Conservation (phyloP, 2,888 invertebrate species). For the Ganaspis brasiliensis region DNA sequence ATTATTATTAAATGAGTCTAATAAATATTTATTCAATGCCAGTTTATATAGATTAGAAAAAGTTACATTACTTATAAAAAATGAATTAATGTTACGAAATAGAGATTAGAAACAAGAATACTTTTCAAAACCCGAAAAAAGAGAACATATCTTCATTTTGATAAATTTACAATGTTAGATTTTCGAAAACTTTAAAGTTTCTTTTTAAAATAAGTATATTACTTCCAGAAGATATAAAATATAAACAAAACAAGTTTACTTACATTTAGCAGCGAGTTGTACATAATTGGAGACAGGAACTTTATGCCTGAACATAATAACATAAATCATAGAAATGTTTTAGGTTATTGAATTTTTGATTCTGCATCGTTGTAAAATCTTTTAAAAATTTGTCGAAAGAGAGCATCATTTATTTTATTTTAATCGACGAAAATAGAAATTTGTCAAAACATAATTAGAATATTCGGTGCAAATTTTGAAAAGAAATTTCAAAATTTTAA, state of each 20-base stretch:
- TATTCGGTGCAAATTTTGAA: too few relatives aligned
- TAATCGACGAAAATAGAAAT: too few relatives aligned
- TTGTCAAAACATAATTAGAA: too few relatives aligned
- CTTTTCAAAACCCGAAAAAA: slow-evolving; percentile 4
- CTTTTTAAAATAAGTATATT: not conserved
- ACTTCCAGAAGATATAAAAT: not conserved
- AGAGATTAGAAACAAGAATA: slow-evolving; percentile 1
- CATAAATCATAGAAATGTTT: too few relatives aligned
- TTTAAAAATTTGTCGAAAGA: too few relatives aligned
- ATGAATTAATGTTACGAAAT: slow-evolving; percentile 17
- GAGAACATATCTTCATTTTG: slow-evolving; percentile 33
- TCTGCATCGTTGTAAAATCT: too few relatives aligned
- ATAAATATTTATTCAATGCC: slow-evolving; percentile 28
- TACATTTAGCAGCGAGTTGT: slow-evolving; percentile 20
- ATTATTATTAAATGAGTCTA: not conserved
- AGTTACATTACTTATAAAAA: not conserved
- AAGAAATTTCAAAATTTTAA: too few relatives aligned
- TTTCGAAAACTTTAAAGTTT: slow-evolving; percentile 2
- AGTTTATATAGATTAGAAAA: not conserved
- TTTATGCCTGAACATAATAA: too few relatives aligned
- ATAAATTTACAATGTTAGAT: slow-evolving; percentile 22
- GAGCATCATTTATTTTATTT: too few relatives aligned
- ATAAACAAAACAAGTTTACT: not conserved
- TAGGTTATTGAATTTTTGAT: too few relatives aligned
- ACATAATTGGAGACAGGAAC: slow-evolving; percentile 6